Evolutionary conservation across 2,888 invertebrate genomes (phyloP).

Genomic region (Seira musarum): DNA sequence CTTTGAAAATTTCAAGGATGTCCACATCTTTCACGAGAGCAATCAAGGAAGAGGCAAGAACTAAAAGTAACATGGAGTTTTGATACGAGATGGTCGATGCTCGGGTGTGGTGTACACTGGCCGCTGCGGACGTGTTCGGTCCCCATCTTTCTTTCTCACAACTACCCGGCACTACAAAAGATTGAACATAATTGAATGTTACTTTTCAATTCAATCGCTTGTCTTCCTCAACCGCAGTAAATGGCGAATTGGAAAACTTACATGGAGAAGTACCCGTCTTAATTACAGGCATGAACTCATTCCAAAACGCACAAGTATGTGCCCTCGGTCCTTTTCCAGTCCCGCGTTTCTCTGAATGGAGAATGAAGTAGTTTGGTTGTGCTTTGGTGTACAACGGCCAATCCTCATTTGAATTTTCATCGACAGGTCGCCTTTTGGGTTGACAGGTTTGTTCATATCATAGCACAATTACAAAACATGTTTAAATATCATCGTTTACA

Average conservation of each 20-base stretch:
- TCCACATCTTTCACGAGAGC: constrained; percentile 38
- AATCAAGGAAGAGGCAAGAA: constrained; percentile 38
- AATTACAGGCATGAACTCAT: constrained; percentile 92
- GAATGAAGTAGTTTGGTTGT: constrained; percentile 90
- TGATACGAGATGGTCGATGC: constrained; percentile 27
- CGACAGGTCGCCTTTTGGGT: constrained; percentile 69
- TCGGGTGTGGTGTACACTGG: constrained; percentile 12
- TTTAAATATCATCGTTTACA: too few relatives aligned
- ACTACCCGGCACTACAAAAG: constrained; percentile 62
- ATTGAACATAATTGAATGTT: background rate
- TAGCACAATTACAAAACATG: constrained; percentile 21
- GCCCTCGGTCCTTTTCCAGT: constrained; percentile 84
- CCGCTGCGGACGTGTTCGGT: constrained; percentile 37
- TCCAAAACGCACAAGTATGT: constrained; percentile 95
- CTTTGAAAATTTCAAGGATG: constrained; percentile 22
- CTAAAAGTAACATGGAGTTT: constrained; percentile 25
- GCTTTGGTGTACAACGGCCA: constrained; percentile 92
- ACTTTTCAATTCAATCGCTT: too few relatives aligned
- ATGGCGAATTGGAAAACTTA: too few relatives aligned
- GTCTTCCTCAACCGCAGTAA: too few relatives aligned
- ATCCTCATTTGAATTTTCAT: constrained; percentile 78
- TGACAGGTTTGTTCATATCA: constrained; percentile 11
- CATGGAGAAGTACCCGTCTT: constrained; percentile 66
- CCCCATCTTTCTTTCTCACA: constrained; percentile 62
- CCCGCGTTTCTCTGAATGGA: constrained; percentile 85